Evolutionary conservation across 2,888 invertebrate species (phyloP), one percentile per base, ranked within the genome.

Genomic region (Colostygia pectinataria): DNA sequence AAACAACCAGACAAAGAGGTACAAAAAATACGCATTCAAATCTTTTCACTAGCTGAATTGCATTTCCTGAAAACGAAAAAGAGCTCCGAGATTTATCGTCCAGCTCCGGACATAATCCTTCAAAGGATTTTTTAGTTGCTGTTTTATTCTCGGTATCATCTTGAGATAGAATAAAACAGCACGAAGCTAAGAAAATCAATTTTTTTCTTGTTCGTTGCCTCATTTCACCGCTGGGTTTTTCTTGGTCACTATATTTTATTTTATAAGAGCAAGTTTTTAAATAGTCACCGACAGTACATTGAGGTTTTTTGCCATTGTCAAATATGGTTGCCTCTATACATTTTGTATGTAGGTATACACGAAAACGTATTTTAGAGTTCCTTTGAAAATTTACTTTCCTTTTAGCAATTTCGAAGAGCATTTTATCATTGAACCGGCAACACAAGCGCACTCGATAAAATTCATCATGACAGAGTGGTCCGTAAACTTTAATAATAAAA

Each of bases 401-500:
- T 53, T 41, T 15, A 42, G 25, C 27, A 32, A 25, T 49, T 20
- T 39, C 1, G 20, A 13, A 38, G 13, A 27, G 27, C 18, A 40
- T 34, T 34, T 37, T 7, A 44, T 20, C 20, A 34, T 31, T 27
- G 29, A 36, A 45, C 40, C 47, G 23, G 31, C 34, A 31, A 38
- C 36, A 41, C 29, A 40, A 46, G 43, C 48, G 37, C 55, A 52
- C 49, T 53, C 53, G 36, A 55, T 55, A 54, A 55, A 60, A 53
- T 42, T 43, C 46, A 59, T 57, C 55, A 53, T 54, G 53, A 53
- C 43, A 33, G 47, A 52, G 53, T 51, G 49, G 39, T 60, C 61
- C 61, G 56, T 68, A 58, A 67, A 68, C 59, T 64, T 59, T 57
- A 62, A 63, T 65, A 68, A 66, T 68, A 68, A 70, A 68, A 70